Evolutionary conservation across 1,140 invertebrate species (phyloP).

Genomic region (Caenorhabditis tropicalis): DNA sequence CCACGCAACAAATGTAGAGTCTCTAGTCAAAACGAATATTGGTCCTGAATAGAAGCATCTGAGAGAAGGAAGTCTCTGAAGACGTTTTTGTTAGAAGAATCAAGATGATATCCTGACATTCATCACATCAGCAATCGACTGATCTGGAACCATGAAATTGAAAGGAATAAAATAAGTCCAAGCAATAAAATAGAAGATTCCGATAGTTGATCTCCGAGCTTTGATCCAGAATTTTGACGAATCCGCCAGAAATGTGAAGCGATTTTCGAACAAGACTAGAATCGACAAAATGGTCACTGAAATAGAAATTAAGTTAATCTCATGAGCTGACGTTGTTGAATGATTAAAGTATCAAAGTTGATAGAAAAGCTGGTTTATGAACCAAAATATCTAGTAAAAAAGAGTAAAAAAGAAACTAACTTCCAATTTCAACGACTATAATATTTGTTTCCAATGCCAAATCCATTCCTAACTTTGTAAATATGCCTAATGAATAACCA

Average conservation of each 20-base stretch:
- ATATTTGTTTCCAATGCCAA: not conserved
- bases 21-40: not conserved
- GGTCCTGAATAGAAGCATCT: not conserved
- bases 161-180: slow-evolving; percentile 11
- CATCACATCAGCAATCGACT: not conserved
- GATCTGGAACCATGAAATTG: not conserved
- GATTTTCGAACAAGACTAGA: slow-evolving; percentile 9
- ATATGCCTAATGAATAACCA: slow-evolving; percentile 1
- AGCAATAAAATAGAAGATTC: not conserved
- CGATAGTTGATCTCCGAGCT: not conserved
- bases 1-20: not conserved
- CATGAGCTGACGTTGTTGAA: too few relatives aligned
- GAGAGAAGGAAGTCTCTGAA: not conserved
- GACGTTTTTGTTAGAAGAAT: not conserved
- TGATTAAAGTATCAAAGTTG: too few relatives aligned
- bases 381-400: too few relatives aligned
- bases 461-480: not conserved
- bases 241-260: not conserved
- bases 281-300: not conserved
- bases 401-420: not conserved
- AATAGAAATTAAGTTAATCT: too few relatives aligned
- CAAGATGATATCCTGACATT: too few relatives aligned
- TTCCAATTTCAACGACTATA: not conserved
- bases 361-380: not conserved
- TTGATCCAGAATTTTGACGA: not conserved